phyloP scores from a whole-genome alignment of 2,888 invertebrate genomes.

The Noctua pronuba region DNA sequence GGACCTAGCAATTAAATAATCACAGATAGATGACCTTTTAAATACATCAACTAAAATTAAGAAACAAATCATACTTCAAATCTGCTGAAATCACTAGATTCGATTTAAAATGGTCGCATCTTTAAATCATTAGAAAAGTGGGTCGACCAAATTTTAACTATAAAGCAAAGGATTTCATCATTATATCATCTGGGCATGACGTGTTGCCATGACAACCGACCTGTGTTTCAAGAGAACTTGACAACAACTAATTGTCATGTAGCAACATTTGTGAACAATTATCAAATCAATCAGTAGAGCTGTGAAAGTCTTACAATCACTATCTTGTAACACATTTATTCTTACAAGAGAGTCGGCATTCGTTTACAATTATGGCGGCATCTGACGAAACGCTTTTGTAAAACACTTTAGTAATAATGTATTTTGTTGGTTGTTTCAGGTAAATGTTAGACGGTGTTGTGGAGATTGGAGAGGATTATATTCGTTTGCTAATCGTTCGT shows the following conservation, averaged over 20 bases:
- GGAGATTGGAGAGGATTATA: constrained; percentile 3
- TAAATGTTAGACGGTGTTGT: constrained; percentile 38
- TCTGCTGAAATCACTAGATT: background rate
- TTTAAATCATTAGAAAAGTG: background rate
- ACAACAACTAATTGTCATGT: constrained; percentile 31
- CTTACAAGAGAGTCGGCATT: constrained; percentile 24
- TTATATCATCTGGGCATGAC: background rate
- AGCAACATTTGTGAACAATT: constrained; percentile 44
- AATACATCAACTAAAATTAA: background rate
- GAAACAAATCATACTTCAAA: background rate
- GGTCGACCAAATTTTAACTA: background rate
- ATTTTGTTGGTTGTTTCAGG: constrained; percentile 58
- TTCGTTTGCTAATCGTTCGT: constrained; percentile 10
- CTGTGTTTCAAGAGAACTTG: constrained; percentile 1
- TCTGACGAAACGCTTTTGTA: constrained; percentile 35
- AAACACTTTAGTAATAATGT: constrained; percentile 32
- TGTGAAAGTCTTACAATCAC: constrained; percentile 55
- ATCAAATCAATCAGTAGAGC: constrained; percentile 52
- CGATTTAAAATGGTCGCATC: background rate
- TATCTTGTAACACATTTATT: constrained; percentile 42
- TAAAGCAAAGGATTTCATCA: background rate
- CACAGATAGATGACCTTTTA: constrained; percentile 1
- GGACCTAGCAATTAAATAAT: background rate
- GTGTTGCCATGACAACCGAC: background rate
- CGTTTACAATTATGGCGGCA: constrained; percentile 29